Percentiles rank a stretch among this genome's conserved stretches.
phyloP scores from a whole-genome alignment of 2,888 invertebrate genomes.

The Candidula unifasciata region DNA sequence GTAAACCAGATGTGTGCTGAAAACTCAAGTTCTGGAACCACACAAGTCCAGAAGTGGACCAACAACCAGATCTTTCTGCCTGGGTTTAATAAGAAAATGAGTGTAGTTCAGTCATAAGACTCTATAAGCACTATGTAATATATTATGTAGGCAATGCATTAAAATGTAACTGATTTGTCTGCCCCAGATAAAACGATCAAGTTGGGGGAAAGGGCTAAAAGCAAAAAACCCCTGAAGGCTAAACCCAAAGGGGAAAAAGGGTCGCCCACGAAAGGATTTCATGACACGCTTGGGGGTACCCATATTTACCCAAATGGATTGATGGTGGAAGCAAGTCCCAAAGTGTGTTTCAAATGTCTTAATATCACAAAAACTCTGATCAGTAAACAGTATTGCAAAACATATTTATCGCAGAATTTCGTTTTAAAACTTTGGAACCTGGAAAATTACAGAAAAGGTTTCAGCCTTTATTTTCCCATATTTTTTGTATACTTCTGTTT shows the following conservation, averaged over 20 bases:
- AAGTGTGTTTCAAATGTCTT: slow-evolving; percentile 99
- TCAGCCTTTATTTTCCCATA: slow-evolving; percentile 82
- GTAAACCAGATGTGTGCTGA: too few relatives aligned
- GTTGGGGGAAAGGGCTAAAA: slow-evolving; percentile 97
- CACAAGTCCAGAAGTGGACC: too few relatives aligned
- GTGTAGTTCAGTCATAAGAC: too few relatives aligned
- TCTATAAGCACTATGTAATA: too few relatives aligned
- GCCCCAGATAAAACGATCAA: slow-evolving; percentile 95
- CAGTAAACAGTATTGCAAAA: slow-evolving; percentile 99
- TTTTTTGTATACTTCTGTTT: neutral
- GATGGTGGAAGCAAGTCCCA: slow-evolving; percentile 98
- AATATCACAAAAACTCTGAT: slow-evolving; percentile 99
- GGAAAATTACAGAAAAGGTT: slow-evolving; percentile 99
- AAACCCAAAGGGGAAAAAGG: slow-evolving; percentile 97
- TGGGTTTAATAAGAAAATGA: too few relatives aligned
- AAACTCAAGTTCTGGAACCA: too few relatives aligned
- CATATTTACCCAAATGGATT: slow-evolving; percentile 95
- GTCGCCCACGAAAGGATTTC: slow-evolving; percentile 86
- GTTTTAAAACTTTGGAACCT: slow-evolving; percentile 99
- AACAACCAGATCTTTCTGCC: too few relatives aligned
- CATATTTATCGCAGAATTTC: slow-evolving; percentile 99
- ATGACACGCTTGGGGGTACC: slow-evolving; percentile 92
- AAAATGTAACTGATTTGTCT: slow-evolving; percentile 43
- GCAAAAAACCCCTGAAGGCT: slow-evolving; percentile 94
- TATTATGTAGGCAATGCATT: too few relatives aligned